Base-by-base conservation (phyloP, 2,113 vertebrate genomes). In the Mionectes macconnelli region DNA sequence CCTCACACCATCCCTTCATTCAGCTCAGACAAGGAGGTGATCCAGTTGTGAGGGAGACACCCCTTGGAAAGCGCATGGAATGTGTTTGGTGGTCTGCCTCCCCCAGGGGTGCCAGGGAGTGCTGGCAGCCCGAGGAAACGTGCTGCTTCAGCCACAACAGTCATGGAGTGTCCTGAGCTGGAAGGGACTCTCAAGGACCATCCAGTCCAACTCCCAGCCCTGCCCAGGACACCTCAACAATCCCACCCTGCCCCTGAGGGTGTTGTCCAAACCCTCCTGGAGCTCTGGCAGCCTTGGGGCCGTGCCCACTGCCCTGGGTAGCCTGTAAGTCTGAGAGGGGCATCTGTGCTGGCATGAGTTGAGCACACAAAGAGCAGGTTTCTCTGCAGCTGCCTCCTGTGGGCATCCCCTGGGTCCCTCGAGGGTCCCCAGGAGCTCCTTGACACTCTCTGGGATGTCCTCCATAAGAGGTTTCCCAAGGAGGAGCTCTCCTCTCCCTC, bases 231-330 rank as follows among this genome's bases (percentile, higher is more conserved):
- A 8, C 5, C 11, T 10, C 52, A 67, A 2, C 7, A 52, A 11
- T 14, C 52, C 37, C 52, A 50, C 14, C 14, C 11, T 73, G 31
- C 2, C 31, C 17, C 66, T 73, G 50, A 0, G 4, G 47, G 49
- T 0, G 0, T 0, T 81, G 12, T 24, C 6, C 50, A 42, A 57
- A 10, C 0, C 0, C 4, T 59, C 15, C 52, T 14, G 9, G 22
- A 14, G 33, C 31, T 74, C 50, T 57, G 68, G 11, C 50, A 64
- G 76, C 35, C 57, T 17, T 0, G 2, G 28, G 25, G 9, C 18
- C 0, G 0, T 64, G 35, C 2, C 21, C 57, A 35, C 42, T 57
- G 52, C 52, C 27, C 44, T 73, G 59, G 31, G 50, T 25, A 80
- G 18, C 14, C 25, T 35, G 3, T 66, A 28, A 44, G 8, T 19